Evolutionary conservation across 2,113 vertebrate genomes (phyloP), one percentile per base, ranked within the genome.

Genomic region (Empidonax traillii): DNA sequence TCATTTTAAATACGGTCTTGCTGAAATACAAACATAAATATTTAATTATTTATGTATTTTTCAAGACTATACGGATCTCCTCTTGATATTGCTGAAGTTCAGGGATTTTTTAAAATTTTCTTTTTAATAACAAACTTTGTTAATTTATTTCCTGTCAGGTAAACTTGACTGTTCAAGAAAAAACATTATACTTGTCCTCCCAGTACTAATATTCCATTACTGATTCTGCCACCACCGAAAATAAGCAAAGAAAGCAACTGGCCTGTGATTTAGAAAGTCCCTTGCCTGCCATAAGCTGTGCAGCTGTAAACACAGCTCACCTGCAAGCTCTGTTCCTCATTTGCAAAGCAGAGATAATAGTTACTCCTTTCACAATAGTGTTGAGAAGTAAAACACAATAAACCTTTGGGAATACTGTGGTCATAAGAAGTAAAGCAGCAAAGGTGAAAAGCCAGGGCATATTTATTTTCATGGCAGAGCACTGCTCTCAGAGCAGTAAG

Each of bases 361-460:
- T 43, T 78, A n/a, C 62, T 75, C 46, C 65, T 66, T 73, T 76
- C 87, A 85, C 49, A 94, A 66, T 49, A 75, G 49, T 1, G 31
- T 31, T 59, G 55, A 69, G 56, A 87, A 92, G 56, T 65, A 79
- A 93, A 96, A 94, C 44, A 92, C 44, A 75, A 66, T 63, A 94
- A 84, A 74, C 76, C 65, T 58, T 75, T 3, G 3, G 83, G 61
- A 94, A 52, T 68, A 37, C 44, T n/a, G 51, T 41, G 84, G 86
- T 47, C 65, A 24, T 44, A 88, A 59, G 79, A 68, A 72, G 12
- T 61, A 81, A 93, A 90, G 80, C 24, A 84, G 69, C 39, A 78
- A 92, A 89, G 65, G 61, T 61, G 68, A 74, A 88, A 92, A 91
- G 75, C 84, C 72, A 79, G 61, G 56, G 59, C 30, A 31, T 84